Conservation (phyloP, 2,797 vertebrate genomes). For the Myripristis murdjan region DNA sequence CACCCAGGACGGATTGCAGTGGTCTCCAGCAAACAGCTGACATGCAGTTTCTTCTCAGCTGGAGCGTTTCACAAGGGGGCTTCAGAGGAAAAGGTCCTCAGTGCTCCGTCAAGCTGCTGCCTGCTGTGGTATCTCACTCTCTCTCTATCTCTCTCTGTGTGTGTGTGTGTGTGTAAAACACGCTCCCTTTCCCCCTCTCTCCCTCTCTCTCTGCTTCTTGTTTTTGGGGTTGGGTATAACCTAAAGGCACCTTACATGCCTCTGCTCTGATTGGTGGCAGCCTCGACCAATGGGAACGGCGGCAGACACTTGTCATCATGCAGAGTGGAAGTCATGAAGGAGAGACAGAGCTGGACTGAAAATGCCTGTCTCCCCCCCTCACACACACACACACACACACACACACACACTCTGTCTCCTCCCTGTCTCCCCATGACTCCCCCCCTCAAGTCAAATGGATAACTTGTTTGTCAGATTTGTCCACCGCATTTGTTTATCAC, state of each 20-base stretch:
- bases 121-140: constrained; percentile 56
- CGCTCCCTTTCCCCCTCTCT: constrained; percentile 55
- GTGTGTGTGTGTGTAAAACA: constrained; percentile 50
- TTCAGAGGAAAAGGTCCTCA: constrained; percentile 70
- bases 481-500: constrained; percentile 50
- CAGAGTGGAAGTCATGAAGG: constrained; percentile 86
- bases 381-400: too few species aligned
- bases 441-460: neutral
- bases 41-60: constrained; percentile 72
- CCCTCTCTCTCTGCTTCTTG: constrained; percentile 69
- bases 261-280: constrained; percentile 86
- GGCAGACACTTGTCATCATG: constrained; percentile 86
- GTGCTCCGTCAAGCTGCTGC: constrained; percentile 41
- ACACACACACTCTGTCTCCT: constrained; percentile 45
- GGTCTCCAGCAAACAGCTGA: constrained; percentile 79
- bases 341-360: constrained; percentile 76
- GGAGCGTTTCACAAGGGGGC: constrained; percentile 66
- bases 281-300: constrained; percentile 81
- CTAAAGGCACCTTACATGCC: constrained; percentile 90
- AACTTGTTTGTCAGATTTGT: constrained; percentile 48
- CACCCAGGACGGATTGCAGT: constrained; percentile 74
- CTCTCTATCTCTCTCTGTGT: constrained; percentile 32
- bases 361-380: constrained; percentile 65
- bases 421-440: constrained; percentile 13
- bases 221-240: constrained; percentile 88